Base-by-base conservation (phyloP, 2,888 invertebrate genomes). In the Sarcophaga variegata region DNA sequence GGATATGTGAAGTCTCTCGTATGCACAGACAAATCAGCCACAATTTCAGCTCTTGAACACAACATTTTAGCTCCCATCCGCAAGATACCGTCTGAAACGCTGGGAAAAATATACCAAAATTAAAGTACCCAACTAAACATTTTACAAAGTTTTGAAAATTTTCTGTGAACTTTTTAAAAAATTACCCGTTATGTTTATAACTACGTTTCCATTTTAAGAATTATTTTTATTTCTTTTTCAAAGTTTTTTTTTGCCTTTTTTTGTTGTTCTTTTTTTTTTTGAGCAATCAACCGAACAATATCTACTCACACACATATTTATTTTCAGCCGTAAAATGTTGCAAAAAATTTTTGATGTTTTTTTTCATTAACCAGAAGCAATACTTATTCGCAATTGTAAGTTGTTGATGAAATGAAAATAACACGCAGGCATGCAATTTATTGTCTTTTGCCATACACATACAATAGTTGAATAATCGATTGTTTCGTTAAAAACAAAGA, bases 281-380 rank as follows among this genome's bases (percentile, higher is more conserved):
- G n/a, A 63, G 81, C 75, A 81, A 81, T 81, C 81, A 81, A 75
- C 75, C 81, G 63, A 27, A 17, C 62, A 81, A 75, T 54, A 63
- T 81, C 63, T 75, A 54, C 81, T 69, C 63, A 25, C 54, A 63
- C 8, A 22, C 27, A 54, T 37, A 63, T 67, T 69, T 54, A 71
- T 81, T 60, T 45, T 70, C 75, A 67, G 60, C 25, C 59, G 11
- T 37, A 20, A 49, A 75, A 49, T 77, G 12, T 49, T 78, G 25
- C 47, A 72, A 14, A 37, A 37, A 2, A 54, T 54, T 66, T 47
- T 47, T 72, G 1, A 6, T 37, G 17, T 54, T 49, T 49, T 47
- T 22, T 67, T 47, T 74, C 49, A 71, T 37, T 72, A 72, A 25
- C 59, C 66, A 66, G 59, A 45, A 72, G 45, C 45, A 27, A 66